These are phyloP conservation scores for Isurus oxyrinchus DNA, from an alignment of 2,113 vertebrate species.

Conservation along the genomic window DNA sequence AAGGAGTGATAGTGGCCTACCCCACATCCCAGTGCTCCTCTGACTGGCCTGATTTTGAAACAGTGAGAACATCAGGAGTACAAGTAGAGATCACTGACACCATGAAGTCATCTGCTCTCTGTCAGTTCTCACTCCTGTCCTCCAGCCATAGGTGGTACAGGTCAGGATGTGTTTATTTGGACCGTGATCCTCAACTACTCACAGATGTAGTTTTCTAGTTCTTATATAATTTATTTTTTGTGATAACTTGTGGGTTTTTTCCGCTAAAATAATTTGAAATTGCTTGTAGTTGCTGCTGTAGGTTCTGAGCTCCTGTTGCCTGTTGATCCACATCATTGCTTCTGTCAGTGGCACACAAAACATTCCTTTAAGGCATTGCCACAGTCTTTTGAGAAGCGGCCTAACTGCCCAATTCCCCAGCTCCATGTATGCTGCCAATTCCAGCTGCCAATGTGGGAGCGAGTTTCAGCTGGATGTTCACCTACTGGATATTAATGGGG, in stretches of 20 bases:
- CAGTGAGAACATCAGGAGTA: neutral
- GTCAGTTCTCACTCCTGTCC: neutral
- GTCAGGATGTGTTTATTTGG: neutral
- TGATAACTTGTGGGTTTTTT: neutral
- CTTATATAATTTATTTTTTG: neutral
- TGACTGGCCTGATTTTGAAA: neutral
- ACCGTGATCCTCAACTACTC: neutral
- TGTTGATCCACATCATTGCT: neutral
- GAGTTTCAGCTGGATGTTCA: neutral
- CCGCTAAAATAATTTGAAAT: neutral
- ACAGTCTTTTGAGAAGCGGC: neutral
- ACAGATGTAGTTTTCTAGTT: neutral
- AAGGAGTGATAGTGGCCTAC: neutral
- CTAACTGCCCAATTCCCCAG: neutral
- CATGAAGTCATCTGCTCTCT: neutral
- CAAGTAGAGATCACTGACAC: neutral
- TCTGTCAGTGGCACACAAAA: neutral
- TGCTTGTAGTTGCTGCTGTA: neutral
- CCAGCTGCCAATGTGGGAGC: neutral
- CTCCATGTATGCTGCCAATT: neutral
- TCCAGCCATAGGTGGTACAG: neutral
- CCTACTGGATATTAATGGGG: neutral
- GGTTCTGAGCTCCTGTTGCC: neutral
- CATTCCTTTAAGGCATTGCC: neutral
- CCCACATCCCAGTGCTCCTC: neutral